Base-by-base conservation (phyloP, 30 jellyfish, hydroid and myxozoan species). In the Cassiopea andromeda region DNA sequence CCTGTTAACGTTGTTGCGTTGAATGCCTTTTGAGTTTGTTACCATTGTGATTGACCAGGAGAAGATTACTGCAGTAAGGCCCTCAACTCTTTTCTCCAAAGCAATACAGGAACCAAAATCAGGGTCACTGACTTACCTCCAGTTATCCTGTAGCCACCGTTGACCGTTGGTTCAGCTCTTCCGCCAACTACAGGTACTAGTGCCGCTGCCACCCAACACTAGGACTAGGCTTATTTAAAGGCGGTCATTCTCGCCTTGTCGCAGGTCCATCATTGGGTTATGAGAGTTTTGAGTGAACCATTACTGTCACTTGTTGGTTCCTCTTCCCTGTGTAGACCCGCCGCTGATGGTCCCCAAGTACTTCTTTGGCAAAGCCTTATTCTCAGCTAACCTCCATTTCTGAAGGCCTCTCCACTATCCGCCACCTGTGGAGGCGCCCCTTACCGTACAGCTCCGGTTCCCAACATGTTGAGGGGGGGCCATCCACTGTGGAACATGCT, bases 161-260 rank as follows among this genome's bases (percentile, higher is more conserved):
- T n/a, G n/a, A n/a, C n/a, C n/a, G n/a, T 45, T 43, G 19, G 83
- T 74, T 74, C 68, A 5, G 83, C 83, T 74, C 83, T 74, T 74
- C 83, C 61, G 61, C 69, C 83, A 74, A 43, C 61, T 74, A 74
- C 83, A 74, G 83, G 61, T 74, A 74, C 83, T 45, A 74, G 83
- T 74, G 83, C 61, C 3, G 61, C 83, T 74, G 83, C 83, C 43
- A 27, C 83, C 61, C 61, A n/a, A n/a, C n/a, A n/a, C n/a, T n/a
- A n/a, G n/a, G n/a, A n/a, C n/a, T n/a, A n/a, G n/a, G n/a, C n/a
- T n/a, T n/a, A n/a, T n/a, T n/a, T n/a, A n/a, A n/a, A n/a, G n/a
- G n/a, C n/a, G n/a, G n/a, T n/a, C n/a, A n/a, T n/a, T n/a, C n/a
- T n/a, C n/a, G n/a, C n/a, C n/a, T n/a, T n/a, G n/a, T n/a, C n/a